A percentile compares a stretch with the other conserved stretches of the same genome.
phyloP scores from a whole-genome alignment of 2,113 vertebrate species.

The Anhinga rufa region DNA sequence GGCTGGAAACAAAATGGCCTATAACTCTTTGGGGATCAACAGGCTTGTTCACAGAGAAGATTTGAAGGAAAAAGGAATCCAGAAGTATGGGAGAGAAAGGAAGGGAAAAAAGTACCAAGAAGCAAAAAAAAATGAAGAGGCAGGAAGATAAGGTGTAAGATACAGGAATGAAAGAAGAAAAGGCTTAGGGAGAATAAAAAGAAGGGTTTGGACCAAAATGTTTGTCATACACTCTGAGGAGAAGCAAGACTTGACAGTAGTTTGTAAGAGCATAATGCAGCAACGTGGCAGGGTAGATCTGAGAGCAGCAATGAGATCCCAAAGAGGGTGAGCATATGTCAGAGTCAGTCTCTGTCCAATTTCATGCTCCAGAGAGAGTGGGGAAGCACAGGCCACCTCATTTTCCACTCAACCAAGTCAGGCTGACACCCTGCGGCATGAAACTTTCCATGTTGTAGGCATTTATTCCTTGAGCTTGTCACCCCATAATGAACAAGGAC shows the following conservation, averaged over 20 bases:
- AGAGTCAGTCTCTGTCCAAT: constrained; percentile 33
- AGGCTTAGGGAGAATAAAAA: neutral
- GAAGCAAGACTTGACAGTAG: neutral
- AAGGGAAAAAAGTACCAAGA: neutral
- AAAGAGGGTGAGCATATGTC: neutral
- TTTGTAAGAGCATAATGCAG: neutral
- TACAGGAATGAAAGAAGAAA: neutral
- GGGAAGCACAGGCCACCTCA: neutral
- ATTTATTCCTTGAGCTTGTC: constrained; percentile 49
- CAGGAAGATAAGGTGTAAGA: neutral
- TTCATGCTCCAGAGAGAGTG: neutral
- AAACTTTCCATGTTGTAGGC: neutral
- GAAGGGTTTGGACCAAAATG: neutral
- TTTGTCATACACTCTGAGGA: neutral
- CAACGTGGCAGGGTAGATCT: neutral
- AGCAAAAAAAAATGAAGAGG: neutral
- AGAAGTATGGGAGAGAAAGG: neutral
- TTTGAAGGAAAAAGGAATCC: neutral
- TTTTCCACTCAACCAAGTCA: constrained; percentile 32
- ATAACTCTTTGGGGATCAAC: neutral
- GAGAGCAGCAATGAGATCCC: neutral
- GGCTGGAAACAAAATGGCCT: neutral
- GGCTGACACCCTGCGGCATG: neutral
- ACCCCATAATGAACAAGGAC: constrained; percentile 44
- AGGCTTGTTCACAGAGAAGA: neutral